Evolutionary conservation across 2,888 invertebrate species (phyloP).

Genomic region (Fabriciana adippe): DNA sequence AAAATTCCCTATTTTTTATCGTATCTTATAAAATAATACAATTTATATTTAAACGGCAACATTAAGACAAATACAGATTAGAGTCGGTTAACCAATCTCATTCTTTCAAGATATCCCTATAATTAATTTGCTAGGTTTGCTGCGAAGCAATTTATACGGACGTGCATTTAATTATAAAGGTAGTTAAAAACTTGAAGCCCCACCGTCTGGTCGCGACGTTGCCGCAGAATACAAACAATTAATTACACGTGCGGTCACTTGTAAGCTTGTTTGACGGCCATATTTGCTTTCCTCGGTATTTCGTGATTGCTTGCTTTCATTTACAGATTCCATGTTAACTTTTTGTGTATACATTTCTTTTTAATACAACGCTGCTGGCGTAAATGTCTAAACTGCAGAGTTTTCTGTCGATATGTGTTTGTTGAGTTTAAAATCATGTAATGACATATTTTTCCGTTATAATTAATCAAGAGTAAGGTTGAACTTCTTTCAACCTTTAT

Average conservation of each 20-base stretch:
- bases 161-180: conserved; percentile 46
- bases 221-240: conserved; percentile 56
- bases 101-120: not conserved
- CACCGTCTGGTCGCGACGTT: conserved; percentile 42
- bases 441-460: no score
- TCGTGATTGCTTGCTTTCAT: conserved; percentile 7
- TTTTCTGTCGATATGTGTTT: no score
- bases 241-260: conserved; percentile 59
- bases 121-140: not conserved
- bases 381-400: no score
- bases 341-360: not conserved
- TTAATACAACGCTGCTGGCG: no score
- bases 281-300: conserved; percentile 40
- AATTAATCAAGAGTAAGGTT: no score
- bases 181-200: conserved; percentile 45
- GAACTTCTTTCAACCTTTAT: no score
- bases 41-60: not conserved
- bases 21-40: not conserved
- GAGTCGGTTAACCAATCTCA: not conserved
- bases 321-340: conserved; percentile 14
- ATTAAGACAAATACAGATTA: conserved; percentile 1
- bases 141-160: no score
- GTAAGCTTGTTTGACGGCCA: conserved; percentile 49
- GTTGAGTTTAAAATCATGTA: no score
- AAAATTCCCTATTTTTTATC: not conserved